Percentiles rank a stretch among this genome's conserved stretches.
These are phyloP conservation scores for Ctenopoma kingsleyae DNA, from an alignment of 2,797 vertebrate species.

Conservation along the genomic window DNA sequence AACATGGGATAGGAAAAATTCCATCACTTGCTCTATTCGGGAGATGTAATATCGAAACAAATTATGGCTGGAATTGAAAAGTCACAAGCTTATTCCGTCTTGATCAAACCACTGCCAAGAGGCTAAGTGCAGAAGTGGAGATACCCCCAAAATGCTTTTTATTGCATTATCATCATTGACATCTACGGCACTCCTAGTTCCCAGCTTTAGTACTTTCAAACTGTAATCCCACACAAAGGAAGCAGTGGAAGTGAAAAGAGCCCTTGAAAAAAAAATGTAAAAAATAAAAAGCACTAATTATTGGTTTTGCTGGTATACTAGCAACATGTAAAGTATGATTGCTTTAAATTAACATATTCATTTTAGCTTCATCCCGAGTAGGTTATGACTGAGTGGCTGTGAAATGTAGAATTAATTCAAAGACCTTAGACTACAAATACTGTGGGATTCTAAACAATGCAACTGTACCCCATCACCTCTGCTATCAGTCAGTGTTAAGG, in stretches of 20 bases:
- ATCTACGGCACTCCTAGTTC: constrained; percentile 85
- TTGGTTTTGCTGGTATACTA: background rate
- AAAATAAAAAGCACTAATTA: background rate
- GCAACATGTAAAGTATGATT: background rate
- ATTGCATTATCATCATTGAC: constrained; percentile 96
- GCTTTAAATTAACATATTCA: background rate
- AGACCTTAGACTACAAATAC: constrained; percentile 2
- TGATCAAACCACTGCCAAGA: constrained; percentile 98
- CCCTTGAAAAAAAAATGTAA: background rate
- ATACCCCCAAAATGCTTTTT: constrained; percentile 92
- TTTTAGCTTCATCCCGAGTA: background rate
- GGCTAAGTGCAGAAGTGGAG: constrained; percentile 94
- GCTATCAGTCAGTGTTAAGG: constrained; percentile 50
- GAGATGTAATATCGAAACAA: constrained; percentile 99
- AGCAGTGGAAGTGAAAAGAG: constrained; percentile 6
- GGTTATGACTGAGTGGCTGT: background rate
- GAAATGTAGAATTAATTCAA: background rate
- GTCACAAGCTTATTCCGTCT: constrained; percentile 98
- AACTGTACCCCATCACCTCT: constrained; percentile 15
- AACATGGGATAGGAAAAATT: constrained; percentile 90
- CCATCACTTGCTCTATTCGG: constrained; percentile 94
- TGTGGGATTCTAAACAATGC: constrained; percentile 20
- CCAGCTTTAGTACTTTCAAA: constrained; percentile 29
- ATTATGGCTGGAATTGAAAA: constrained; percentile 99
- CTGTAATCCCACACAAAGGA: constrained; percentile 22